These are phyloP conservation scores for Caerostris extrusa DNA, from an alignment of 1,140 invertebrate genomes.

Conservation along the genomic window DNA sequence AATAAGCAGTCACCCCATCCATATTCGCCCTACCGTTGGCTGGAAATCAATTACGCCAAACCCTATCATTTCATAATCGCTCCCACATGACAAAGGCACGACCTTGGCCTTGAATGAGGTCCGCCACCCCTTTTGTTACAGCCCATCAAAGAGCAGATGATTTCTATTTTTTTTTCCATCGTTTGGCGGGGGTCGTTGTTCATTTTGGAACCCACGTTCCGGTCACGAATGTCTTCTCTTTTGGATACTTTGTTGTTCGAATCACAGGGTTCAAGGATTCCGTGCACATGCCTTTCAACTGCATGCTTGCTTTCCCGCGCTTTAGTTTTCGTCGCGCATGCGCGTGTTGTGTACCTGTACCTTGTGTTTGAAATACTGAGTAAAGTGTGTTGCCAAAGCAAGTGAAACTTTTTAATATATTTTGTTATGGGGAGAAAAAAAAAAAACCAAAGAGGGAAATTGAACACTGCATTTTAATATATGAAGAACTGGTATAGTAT, in stretches of 20 bases:
- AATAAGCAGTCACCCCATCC: background rate
- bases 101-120: conserved; percentile 17
- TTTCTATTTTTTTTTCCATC: background rate
- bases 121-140: conserved; percentile 14
- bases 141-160: background rate
- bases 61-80: conserved; percentile 12
- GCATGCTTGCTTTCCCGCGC: background rate
- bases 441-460: no score
- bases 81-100: background rate
- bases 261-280: background rate
- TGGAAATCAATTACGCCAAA: background rate
- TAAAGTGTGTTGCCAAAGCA: background rate
- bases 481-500: no score
- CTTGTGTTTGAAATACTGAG: background rate
- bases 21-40: background rate
- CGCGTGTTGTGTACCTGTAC: background rate
- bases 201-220: conserved; percentile 22
- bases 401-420: no score
- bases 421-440: no score
- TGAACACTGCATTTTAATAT: no score
- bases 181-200: background rate
- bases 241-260: conserved; percentile 32
- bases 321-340: background rate
- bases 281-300: background rate
- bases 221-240: background rate